Evolutionary conservation across 2,888 invertebrate species (phyloP).

Genomic region (Steinernema hermaphroditum): DNA sequence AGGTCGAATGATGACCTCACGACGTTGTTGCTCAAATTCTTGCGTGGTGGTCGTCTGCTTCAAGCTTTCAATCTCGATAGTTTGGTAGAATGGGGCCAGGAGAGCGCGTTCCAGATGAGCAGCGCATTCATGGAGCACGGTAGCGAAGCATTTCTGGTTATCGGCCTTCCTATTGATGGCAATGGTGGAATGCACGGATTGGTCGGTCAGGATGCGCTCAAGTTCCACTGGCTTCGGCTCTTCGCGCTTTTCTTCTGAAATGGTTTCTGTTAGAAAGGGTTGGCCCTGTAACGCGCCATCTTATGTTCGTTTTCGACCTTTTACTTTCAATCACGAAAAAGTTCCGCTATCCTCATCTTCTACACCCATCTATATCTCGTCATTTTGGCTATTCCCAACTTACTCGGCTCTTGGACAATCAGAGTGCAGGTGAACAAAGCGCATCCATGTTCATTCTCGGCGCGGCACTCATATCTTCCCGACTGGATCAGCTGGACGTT

Average conservation of each 20-base stretch:
- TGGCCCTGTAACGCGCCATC: no score
- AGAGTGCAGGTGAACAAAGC: slow-evolving; percentile 41
- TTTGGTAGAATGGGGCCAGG: slow-evolving; percentile 22
- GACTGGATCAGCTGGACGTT: slow-evolving; percentile 32
- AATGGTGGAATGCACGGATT: slow-evolving; percentile 9
- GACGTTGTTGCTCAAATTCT: neutral
- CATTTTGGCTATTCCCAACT: no score
- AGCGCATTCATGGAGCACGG: slow-evolving; percentile 9
- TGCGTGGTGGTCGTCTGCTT: neutral
- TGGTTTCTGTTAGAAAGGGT: no score
- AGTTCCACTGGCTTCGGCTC: neutral
- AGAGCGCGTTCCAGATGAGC: neutral
- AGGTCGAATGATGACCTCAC: neutral
- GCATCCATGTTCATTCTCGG: slow-evolving; percentile 41
- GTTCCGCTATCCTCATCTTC: no score
- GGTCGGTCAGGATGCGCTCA: slow-evolving; percentile 7
- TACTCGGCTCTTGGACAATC: slow-evolving; percentile 2
- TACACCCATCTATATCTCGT: no score
- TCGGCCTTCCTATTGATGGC: neutral
- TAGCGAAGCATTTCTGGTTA: slow-evolving; percentile 5
- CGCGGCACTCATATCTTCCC: slow-evolving; percentile 42
- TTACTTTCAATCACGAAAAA: no score
- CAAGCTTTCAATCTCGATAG: neutral
- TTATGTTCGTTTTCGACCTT: no score
- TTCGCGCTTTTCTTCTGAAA: slow-evolving; percentile 3